These are phyloP conservation scores for Heliconius ismenius DNA, from an alignment of 2,888 invertebrate genomes.

Conservation along the genomic window DNA sequence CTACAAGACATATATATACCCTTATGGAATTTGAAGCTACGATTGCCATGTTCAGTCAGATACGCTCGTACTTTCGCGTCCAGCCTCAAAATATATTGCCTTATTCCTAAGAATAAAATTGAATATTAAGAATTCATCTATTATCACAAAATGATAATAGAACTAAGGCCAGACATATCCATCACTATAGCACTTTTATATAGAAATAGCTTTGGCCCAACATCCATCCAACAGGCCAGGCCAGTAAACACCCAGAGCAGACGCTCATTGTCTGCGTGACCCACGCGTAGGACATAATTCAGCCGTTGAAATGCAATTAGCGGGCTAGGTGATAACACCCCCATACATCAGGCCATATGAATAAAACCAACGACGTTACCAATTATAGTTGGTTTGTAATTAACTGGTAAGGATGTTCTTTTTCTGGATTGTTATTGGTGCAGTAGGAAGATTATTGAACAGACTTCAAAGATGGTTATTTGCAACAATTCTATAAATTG, in stretches of 20 bases:
- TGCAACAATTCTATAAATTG: no score
- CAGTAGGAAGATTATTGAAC: no score
- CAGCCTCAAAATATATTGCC: no score
- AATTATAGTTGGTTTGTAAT: slow-evolving; percentile 18
- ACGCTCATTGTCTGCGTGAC: slow-evolving; percentile 34
- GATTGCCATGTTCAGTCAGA: no score
- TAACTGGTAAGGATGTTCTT: not conserved
- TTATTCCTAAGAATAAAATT: no score
- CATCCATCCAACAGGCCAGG: slow-evolving; percentile 17
- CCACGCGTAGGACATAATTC: slow-evolving; percentile 58
- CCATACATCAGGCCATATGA: slow-evolving; percentile 50
- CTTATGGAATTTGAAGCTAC: not conserved
- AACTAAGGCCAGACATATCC: not conserved
- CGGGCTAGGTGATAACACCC: slow-evolving; percentile 68
- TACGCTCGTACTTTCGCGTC: no score
- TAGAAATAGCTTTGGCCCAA: not conserved
- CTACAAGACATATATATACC: not conserved
- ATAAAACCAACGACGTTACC: slow-evolving; percentile 26
- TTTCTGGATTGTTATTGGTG: no score
- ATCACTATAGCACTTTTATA: slow-evolving; percentile 16
- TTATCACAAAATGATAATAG: not conserved
- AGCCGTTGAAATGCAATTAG: slow-evolving; percentile 72
- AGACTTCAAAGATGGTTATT: no score
- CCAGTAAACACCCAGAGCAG: slow-evolving; percentile 29
- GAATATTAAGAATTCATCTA: no score